Base-by-base conservation (phyloP, 2,888 invertebrate species). In the Drosophila suboccidentalis region DNA sequence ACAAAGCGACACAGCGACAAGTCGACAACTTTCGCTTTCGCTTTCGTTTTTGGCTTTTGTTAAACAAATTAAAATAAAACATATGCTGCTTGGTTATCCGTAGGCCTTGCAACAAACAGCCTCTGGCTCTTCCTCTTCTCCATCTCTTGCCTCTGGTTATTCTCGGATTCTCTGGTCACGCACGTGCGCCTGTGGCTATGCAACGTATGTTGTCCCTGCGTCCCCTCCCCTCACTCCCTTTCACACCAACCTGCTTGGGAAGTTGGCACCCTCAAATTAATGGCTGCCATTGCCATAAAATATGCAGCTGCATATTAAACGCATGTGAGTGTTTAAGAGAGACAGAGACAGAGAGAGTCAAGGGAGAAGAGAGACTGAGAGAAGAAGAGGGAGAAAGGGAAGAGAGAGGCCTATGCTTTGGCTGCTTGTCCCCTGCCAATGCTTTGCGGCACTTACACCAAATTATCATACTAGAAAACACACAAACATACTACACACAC, bases 161-260 rank as follows among this genome's bases (percentile, higher is more conserved):
- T 67, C 58, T 41, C 53, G 38, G 11, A 17, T 62, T 41, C 58
- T 47, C 47, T 71, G 80, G 89, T 74, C 86, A 84, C 90, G 90
- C 90, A 88, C 89, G 90, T 85, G 87, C 78, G 81, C 78, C 89
- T 88, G 89, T 65, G 90, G 84, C 89, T 83, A 70, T 90, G 90
- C 90, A 84, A 80, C 82, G 82, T 63, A 66, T 66, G 59, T 67
- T 50, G 62, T 11, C 2, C 46, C 19, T 17, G 4, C 36, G 6
- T 9, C 22, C 38, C 34, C 29, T 34, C 6, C 29, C 11, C 6
- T 15, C 32, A 15, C 32, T 4, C 44, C 36, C n/a, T 0, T 6
- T 11, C 11, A n/a, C 15, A 10, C 9, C 26, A 34, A n/a, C 11
- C 43, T 55, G 50, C 17, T 54, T 50, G 44, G 29, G 41, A 49